These are phyloP conservation scores for Gambusia affinis DNA, from an alignment of 2,113 vertebrate genomes.

Conservation along the genomic window DNA sequence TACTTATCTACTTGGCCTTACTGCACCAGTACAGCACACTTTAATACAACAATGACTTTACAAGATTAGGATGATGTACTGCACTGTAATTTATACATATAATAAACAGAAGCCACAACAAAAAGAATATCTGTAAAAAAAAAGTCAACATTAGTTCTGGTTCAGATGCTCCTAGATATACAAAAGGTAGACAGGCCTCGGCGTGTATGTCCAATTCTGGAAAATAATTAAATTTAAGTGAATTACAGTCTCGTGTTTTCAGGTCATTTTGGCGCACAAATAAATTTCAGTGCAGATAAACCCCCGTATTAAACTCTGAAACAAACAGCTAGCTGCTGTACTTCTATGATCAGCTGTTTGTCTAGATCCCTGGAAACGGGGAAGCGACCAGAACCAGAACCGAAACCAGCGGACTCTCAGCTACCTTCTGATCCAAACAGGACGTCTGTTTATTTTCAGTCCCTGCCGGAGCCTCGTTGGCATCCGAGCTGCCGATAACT, in stretches of 20 bases:
- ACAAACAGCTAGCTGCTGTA: slow-evolving; percentile 54
- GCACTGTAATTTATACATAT: too few species aligned
- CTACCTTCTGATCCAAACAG: slow-evolving; percentile 42
- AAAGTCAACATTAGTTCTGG: not conserved
- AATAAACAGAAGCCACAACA: not conserved
- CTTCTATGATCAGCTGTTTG: slow-evolving; percentile 63
- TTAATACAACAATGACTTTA: too few species aligned
- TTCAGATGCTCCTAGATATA: slow-evolving; percentile 49
- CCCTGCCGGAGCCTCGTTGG: not conserved
- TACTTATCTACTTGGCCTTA: too few species aligned
- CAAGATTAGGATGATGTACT: too few species aligned
- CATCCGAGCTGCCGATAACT: slow-evolving; percentile 38
- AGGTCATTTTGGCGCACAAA: fast-evolving
- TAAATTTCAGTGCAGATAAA: fast-evolving
- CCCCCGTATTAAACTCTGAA: not conserved
- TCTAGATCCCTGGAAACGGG: not conserved
- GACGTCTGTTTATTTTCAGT: not conserved
- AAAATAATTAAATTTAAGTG: not conserved
- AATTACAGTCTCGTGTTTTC: not conserved
- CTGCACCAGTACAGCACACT: too few species aligned
- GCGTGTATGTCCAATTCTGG: not conserved
- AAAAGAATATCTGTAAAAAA: not conserved
- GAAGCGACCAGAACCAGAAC: not conserved
- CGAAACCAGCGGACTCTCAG: not conserved
- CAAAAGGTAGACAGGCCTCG: slow-evolving; percentile 46